Percentiles rank a stretch among this genome's conserved stretches.
Conservation (phyloP, 2,113 vertebrate genomes). For the Dromas ardeola region DNA sequence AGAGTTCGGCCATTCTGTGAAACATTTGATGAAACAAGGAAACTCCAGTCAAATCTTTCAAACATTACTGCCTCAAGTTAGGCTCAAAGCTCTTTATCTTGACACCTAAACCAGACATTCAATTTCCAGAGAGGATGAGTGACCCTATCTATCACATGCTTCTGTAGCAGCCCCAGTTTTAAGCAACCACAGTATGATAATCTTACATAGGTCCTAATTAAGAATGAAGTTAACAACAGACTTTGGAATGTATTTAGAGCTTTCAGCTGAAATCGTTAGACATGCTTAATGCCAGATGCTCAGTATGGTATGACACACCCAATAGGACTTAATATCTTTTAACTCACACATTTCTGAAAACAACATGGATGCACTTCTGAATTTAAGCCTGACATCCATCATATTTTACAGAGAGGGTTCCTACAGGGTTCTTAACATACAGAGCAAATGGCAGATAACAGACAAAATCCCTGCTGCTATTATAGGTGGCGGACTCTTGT, state of each 20-base stretch:
- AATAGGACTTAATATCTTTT: neutral
- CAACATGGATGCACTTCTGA: neutral
- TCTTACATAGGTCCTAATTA: neutral
- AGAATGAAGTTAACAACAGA: neutral
- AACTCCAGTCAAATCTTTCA: slow-evolving; percentile 6
- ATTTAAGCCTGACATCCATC: neutral
- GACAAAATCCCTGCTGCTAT: neutral
- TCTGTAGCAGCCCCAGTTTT: neutral
- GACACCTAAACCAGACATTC: neutral
- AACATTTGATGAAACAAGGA: neutral
- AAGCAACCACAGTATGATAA: neutral
- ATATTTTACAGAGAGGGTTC: neutral
- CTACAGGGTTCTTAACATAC: neutral
- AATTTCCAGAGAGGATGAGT: neutral
- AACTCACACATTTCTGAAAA: neutral
- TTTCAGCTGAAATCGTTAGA: neutral
- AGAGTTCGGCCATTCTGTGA: neutral
- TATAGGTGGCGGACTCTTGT: neutral
- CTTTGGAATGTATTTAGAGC: neutral
- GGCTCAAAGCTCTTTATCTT: neutral
- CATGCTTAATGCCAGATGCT: neutral
- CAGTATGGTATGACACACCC: neutral
- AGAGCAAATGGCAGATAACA: neutral
- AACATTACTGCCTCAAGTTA: neutral
- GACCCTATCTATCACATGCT: neutral